Evolutionary conservation across 2,888 invertebrate genomes (phyloP).

Genomic region (Drosophila mimica): DNA sequence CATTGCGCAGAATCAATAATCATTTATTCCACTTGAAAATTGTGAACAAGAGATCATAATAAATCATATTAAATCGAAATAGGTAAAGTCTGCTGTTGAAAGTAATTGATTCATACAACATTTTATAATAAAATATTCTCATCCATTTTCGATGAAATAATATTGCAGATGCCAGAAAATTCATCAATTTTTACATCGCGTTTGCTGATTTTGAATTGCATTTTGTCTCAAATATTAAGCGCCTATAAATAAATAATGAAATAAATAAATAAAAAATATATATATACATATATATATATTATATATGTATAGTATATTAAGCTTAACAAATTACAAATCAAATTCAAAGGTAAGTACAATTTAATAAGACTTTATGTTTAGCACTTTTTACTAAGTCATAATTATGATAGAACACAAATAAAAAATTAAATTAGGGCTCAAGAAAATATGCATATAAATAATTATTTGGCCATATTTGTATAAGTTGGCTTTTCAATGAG

Average conservation of each 20-base stretch:
- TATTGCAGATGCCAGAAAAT: not conserved
- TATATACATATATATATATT: not conserved
- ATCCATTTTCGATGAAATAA: not conserved
- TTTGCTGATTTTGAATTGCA: not conserved
- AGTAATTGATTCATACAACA: not conserved
- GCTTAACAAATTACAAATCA: not conserved
- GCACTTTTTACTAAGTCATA: not conserved
- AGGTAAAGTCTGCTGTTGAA: not conserved
- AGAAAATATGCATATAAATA: not conserved
- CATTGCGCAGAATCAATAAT: not conserved
- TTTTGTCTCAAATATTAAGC: not conserved
- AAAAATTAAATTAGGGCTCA: not conserved
- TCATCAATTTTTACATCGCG: not conserved
- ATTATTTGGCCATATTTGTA: not conserved
- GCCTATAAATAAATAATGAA: not conserved
- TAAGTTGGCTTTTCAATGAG: not conserved
- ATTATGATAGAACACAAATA: not conserved
- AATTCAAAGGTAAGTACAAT: not conserved
- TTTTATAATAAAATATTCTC: not conserved
- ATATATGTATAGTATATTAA: not conserved
- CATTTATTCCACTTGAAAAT: not conserved
- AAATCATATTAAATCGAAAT: not conserved
- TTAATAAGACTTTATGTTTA: no score
- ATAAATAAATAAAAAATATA: not conserved
- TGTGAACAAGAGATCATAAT: not conserved